A percentile compares a stretch with the other conserved stretches of the same genome.
Conservation (phyloP, 1,140 invertebrate genomes). For the Cephus cinctus region DNA sequence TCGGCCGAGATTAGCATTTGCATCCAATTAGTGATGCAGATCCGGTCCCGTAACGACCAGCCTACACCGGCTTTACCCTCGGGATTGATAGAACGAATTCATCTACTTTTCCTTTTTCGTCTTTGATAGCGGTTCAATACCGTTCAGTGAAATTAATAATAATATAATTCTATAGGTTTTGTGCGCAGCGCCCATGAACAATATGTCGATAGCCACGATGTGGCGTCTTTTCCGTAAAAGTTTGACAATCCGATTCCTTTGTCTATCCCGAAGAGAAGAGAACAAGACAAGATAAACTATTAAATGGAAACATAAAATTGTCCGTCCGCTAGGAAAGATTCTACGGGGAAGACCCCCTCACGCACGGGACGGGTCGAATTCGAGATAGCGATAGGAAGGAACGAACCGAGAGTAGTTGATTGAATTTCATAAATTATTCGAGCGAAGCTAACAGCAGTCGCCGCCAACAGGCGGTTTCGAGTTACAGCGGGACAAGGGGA, state of each 20-base stretch:
- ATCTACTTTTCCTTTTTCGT: no score
- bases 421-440: constrained; percentile 47
- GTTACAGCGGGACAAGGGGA: constrained; percentile 24
- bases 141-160: not conserved
- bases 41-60: no score
- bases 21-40: no score
- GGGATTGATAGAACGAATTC: no score
- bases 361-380: constrained; percentile 18
- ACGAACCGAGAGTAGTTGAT: constrained; percentile 30
- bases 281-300: constrained; percentile 8
- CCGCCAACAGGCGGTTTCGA: constrained; percentile 23
- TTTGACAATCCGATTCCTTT: constrained; percentile 3
- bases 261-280: constrained; percentile 11
- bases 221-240: not conserved
- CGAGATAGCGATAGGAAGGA: not conserved
- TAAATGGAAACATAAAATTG: not conserved
- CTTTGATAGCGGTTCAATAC: no score
- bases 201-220: constrained; percentile 7
- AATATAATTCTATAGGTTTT: constrained; percentile 1
- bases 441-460: constrained; percentile 29
- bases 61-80: no score
- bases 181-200: not conserved
- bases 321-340: not conserved
- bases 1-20: no score
- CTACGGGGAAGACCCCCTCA: not conserved